phyloP scores from a whole-genome alignment of 2,113 vertebrate species.

The Tringa solitaria region DNA sequence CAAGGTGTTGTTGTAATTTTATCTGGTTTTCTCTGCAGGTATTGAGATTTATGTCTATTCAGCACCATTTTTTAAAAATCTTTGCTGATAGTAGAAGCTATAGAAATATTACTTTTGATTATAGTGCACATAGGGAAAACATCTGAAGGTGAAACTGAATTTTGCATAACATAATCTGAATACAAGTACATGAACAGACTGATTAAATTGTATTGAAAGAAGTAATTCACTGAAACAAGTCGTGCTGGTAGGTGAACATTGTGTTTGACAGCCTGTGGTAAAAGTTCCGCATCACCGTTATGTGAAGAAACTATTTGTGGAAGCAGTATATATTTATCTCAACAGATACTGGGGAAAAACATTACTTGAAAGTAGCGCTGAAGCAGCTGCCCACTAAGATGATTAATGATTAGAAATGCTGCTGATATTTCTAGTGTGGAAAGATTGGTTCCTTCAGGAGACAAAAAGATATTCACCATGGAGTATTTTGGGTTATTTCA shows the following conservation, averaged over 20 bases:
- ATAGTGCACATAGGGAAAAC: not conserved
- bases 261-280: conserved; percentile 22
- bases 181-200: not conserved
- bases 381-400: not conserved
- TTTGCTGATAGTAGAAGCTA: not conserved
- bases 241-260: not conserved
- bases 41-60: not conserved
- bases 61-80: not conserved
- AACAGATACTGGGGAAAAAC: not conserved
- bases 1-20: not conserved
- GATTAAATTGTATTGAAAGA: conserved; percentile 7
- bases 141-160: not conserved
- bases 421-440: not conserved
- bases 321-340: not conserved
- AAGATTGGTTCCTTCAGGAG: not conserved
- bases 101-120: not conserved
- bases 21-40: not conserved
- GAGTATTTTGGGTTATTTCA: not conserved
- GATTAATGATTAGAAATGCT: not conserved
- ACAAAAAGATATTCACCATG: not conserved
- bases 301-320: not conserved
- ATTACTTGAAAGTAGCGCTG: not conserved
- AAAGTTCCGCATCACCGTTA: not conserved
- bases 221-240: not conserved
- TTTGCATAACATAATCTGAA: not conserved